Evolutionary conservation across 1,140 invertebrate species (phyloP), one percentile per base, ranked within the genome.

Genomic region (Camponotus vicinus): DNA sequence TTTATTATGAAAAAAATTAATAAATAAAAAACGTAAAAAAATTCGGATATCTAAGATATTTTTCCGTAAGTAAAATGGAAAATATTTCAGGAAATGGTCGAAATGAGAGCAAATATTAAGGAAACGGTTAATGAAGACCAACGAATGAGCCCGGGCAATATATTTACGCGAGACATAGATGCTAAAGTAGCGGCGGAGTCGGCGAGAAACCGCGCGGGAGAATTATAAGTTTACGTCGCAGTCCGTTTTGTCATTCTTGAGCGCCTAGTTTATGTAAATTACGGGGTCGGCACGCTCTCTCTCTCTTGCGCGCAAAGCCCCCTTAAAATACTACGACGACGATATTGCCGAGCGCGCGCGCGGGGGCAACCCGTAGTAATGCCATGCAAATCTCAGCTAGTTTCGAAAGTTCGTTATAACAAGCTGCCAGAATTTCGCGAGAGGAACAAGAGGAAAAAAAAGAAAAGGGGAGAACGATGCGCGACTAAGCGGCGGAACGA

Each of bases 301-400:
- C 77, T 84, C 79, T 71, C 87, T 88, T 64, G 40, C 77, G 64
- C 55, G 73, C 27, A 78, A 85, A 90, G 86, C 89, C 76, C 64
- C 80, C 80, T 89, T 90, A 85, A 87, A 90, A 91, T 87, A 89
- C 77, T 86, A 64, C 87, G 59, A 64, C 85, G 87, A 73, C 88
- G 89, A 91, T 92, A 92, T 91, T 88, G 84, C 83, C 45, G 21
- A 34, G 42, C 49, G 71, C 73, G 40, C 21, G 40, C 63, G 59
- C 49, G 32, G 40, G 45, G 13, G 37, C 49, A 15, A 40, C 59
- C 6, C 42, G 45, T 52, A 27, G 79, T 92, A 92, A 92, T 91
- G 89, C 57, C 69, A 92, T 92, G 92, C 89, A 92, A 92, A 92
- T 92, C 89, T 92, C 89, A 86, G 87, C 83, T 91, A 90, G 89